A percentile compares a stretch with the other conserved stretches of the same genome.
These are phyloP conservation scores for Ischnura elegans DNA, from an alignment of 2,888 invertebrate genomes.

Conservation along the genomic window DNA sequence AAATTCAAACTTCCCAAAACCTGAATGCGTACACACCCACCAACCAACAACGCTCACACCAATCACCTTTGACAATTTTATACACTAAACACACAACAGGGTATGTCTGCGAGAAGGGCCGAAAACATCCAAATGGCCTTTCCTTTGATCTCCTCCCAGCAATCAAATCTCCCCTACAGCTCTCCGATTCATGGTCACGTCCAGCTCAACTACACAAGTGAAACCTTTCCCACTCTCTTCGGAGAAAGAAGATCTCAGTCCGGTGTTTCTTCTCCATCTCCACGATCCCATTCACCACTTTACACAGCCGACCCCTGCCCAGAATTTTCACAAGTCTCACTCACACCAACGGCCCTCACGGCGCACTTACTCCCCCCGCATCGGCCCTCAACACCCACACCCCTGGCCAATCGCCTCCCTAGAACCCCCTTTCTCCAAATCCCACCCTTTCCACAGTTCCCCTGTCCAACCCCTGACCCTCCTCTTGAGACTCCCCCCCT, in stretches of 20 bases:
- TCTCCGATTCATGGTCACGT: not conserved
- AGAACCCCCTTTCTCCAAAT: not conserved
- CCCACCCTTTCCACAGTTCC: not conserved
- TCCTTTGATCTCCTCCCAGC: not conserved
- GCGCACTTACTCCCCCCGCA: not conserved
- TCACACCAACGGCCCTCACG: not conserved
- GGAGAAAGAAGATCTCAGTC: not conserved
- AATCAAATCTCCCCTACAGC: not conserved
- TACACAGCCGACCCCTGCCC: not conserved
- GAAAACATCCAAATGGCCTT: not conserved
- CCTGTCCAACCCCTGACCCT: conserved; percentile 4
- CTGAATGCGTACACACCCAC: too few species aligned
- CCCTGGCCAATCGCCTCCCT: not conserved
- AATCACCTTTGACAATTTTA: too few species aligned
- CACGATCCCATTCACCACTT: not conserved
- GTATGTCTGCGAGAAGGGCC: not conserved
- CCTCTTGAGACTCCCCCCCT: not conserved
- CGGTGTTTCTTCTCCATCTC: not conserved
- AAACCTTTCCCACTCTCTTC: not conserved
- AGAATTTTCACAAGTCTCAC: not conserved
- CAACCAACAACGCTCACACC: too few species aligned
- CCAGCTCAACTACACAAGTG: not conserved
- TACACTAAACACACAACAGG: not conserved
- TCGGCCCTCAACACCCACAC: not conserved
- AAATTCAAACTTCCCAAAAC: too few species aligned